phyloP scores from a whole-genome alignment of 2,888 invertebrate genomes.

The Caenorhabditis drosophilae region DNA sequence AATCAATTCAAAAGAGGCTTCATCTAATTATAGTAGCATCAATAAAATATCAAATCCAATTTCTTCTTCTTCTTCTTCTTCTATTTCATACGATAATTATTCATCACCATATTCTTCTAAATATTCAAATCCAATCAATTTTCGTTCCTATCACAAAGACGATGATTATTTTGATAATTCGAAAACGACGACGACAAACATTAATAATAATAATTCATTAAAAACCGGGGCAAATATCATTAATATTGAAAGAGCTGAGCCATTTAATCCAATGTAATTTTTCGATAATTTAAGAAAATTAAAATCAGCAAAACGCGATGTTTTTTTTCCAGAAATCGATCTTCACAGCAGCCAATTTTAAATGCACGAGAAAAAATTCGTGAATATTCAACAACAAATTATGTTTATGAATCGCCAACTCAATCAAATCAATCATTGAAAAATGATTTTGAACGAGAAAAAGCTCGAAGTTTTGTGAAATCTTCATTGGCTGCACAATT shows the following conservation, averaged over 20 bases:
- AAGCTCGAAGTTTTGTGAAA: slow-evolving; percentile 24
- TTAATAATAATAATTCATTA: slow-evolving; percentile 31
- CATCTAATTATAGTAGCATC: slow-evolving; percentile 19
- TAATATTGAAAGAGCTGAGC: slow-evolving; percentile 37
- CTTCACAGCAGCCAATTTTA: slow-evolving; percentile 15
- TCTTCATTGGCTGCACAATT: slow-evolving; percentile 40
- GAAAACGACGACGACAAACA: slow-evolving; percentile 13
- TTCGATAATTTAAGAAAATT: slow-evolving; percentile 1
- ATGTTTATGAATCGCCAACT: slow-evolving; percentile 19
- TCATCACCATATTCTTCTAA: slow-evolving; percentile 34
- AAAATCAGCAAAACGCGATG: neutral
- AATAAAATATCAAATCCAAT: slow-evolving; percentile 13
- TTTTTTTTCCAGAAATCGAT: neutral
- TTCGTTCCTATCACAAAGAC: slow-evolving; percentile 39
- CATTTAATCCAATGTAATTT: slow-evolving; percentile 40
- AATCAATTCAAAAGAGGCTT: too few species aligned
- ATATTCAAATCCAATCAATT: slow-evolving; percentile 36
- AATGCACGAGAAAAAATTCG: slow-evolving; percentile 48
- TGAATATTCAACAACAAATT: slow-evolving; percentile 46
- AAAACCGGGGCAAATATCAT: slow-evolving; percentile 32
- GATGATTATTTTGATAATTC: slow-evolving; percentile 31
- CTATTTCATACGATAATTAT: slow-evolving; percentile 13
- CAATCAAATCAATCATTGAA: slow-evolving; percentile 6
- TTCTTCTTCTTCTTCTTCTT: slow-evolving; percentile 17
- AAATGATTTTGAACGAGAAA: slow-evolving; percentile 6